phyloP scores from a whole-genome alignment of 1,140 invertebrate genomes.

The Gryon sp. region DNA sequence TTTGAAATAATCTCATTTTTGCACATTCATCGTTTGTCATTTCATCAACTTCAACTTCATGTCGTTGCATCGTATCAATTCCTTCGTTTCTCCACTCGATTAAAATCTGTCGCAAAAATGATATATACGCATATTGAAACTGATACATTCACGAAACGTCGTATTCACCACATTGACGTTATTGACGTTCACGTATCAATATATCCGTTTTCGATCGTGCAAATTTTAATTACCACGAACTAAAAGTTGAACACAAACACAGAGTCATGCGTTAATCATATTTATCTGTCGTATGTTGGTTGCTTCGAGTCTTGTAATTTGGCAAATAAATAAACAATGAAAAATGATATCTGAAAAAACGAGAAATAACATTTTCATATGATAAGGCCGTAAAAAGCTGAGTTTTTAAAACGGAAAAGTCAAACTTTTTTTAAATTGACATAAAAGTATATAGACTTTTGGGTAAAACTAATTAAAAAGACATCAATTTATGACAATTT shows the following conservation, averaged over 20 bases:
- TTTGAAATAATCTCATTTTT: no score
- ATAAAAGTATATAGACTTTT: no score
- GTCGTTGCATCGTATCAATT: background rate
- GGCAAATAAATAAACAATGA: conserved; percentile 48
- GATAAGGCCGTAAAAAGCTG: no score
- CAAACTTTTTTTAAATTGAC: no score
- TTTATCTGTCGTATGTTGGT: background rate
- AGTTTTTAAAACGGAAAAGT: background rate
- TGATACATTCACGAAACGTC: conserved; percentile 9
- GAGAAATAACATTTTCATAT: conserved; percentile 30
- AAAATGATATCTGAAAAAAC: conserved; percentile 37
- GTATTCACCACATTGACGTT: background rate
- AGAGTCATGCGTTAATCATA: conserved; percentile 22
- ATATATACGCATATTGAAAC: conserved; percentile 10
- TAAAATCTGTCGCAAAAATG: conserved; percentile 15
- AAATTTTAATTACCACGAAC: conserved; percentile 26
- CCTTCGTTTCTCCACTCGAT: conserved; percentile 26
- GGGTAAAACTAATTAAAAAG: no score
- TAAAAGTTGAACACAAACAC: conserved; percentile 10
- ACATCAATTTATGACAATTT: no score
- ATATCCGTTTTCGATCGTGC: background rate
- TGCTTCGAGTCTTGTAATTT: conserved; percentile 34
- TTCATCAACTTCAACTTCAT: conserved; percentile 33
- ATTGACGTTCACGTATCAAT: conserved; percentile 3
- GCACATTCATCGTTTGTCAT: conserved; percentile 31